Conservation (phyloP, 2,113 vertebrate species). For the Psilopsiagon aymara region DNA sequence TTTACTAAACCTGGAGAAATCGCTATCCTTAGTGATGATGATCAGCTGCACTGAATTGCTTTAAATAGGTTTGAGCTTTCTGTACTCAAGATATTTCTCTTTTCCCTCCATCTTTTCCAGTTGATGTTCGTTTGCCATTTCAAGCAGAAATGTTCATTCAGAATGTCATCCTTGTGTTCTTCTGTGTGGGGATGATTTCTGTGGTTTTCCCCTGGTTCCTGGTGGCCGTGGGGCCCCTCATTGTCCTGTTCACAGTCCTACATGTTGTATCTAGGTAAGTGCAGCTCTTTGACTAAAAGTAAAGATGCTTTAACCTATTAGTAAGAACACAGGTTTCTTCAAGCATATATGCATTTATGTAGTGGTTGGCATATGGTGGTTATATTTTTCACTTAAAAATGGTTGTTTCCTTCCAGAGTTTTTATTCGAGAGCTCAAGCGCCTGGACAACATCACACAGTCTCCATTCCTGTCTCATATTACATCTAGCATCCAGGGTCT, state of each 20-base stretch:
- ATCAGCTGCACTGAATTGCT: neutral
- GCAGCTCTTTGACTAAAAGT: neutral
- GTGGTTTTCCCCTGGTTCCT: conserved; percentile 92
- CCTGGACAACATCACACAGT: conserved; percentile 91
- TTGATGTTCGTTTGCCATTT: conserved; percentile 91
- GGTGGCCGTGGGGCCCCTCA: conserved; percentile 86
- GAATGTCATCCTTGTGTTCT: conserved; percentile 91
- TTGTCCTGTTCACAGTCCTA: conserved; percentile 83
- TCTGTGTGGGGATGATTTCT: conserved; percentile 88
- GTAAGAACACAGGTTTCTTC: neutral
- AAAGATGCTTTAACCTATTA: neutral
- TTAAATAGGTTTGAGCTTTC: neutral
- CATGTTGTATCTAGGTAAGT: conserved; percentile 86
- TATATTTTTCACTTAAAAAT: neutral
- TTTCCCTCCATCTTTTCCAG: conserved; percentile 59
- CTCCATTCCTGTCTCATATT: conserved; percentile 91
- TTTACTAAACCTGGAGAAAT: neutral
- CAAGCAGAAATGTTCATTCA: conserved; percentile 96
- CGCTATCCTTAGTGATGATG: neutral
- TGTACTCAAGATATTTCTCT: neutral
- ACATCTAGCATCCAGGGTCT: conserved; percentile 92
- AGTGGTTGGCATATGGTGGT: neutral
- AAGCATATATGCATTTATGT: too few relatives aligned
- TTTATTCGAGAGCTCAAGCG: conserved; percentile 93
- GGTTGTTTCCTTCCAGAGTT: conserved; percentile 73